phyloP scores from a whole-genome alignment of 2,888 invertebrate species.

The Rhimphoctona megacephalus region DNA sequence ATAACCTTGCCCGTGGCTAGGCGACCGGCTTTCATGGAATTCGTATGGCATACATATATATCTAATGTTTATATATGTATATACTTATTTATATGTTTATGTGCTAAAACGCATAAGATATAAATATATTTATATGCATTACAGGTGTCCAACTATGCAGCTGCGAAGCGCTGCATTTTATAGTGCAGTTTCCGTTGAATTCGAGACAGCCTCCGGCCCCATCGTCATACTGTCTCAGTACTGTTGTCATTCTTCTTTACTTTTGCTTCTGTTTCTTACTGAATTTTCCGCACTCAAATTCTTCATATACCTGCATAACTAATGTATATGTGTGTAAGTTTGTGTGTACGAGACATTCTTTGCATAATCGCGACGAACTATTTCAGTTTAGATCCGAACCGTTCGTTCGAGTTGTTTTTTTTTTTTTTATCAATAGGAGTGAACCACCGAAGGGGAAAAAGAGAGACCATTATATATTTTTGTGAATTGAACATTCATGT shows the following conservation, averaged over 20 bases:
- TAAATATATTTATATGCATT: constrained; percentile 49
- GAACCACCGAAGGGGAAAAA: background rate
- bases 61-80: background rate
- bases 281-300: background rate
- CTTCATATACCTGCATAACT: background rate
- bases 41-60: constrained; percentile 39
- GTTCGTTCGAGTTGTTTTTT: background rate
- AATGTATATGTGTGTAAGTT: background rate
- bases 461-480: too few species aligned
- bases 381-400: background rate
- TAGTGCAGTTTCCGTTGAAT: constrained; percentile 69
- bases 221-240: constrained; percentile 41
- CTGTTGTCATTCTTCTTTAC: constrained; percentile 51
- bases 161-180: constrained; percentile 66
- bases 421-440: background rate
- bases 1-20: constrained; percentile 70
- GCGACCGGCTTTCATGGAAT: constrained; percentile 64
- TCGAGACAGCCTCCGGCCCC: constrained; percentile 55
- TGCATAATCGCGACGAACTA: background rate
- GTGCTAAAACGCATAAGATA: background rate
- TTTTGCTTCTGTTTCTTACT: constrained; percentile 26
- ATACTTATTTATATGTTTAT: constrained; percentile 18
- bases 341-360: background rate
- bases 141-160: constrained; percentile 44
- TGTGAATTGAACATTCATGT: background rate